These are phyloP conservation scores for Rhogogaster chlorosoma DNA, from an alignment of 2,888 invertebrate species.

Conservation along the genomic window DNA sequence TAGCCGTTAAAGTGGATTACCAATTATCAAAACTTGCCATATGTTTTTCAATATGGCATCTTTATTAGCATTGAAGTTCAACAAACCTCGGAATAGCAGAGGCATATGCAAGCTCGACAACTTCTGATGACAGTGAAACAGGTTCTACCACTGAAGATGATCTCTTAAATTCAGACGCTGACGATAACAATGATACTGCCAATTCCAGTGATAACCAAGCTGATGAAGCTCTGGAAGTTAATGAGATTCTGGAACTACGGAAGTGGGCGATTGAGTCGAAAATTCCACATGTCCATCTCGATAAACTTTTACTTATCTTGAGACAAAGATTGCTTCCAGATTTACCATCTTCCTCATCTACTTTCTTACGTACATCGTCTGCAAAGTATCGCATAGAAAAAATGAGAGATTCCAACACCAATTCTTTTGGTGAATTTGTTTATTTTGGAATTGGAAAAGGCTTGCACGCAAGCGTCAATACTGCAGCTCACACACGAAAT, in stretches of 20 bases:
- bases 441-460: background rate
- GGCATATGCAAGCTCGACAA: too few species aligned
- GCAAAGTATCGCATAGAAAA: background rate
- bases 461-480: background rate
- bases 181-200: too few species aligned
- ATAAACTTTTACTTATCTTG: conserved; percentile 9
- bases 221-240: too few species aligned
- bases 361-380: background rate
- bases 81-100: too few species aligned
- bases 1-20: too few species aligned
- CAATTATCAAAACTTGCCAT: too few species aligned
- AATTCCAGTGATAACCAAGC: too few species aligned
- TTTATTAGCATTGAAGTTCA: too few species aligned
- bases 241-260: background rate
- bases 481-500: background rate
- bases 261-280: background rate
- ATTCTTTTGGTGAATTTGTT: background rate
- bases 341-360: conserved; percentile 4
- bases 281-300: background rate
- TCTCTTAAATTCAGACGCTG: too few species aligned
- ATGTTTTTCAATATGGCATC: too few species aligned
- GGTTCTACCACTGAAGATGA: too few species aligned
- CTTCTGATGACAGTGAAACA: too few species aligned
- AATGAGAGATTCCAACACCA: background rate
- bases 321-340: background rate